Conservation (phyloP, 2,888 invertebrate genomes). For the Himalopsyche tibetana region DNA sequence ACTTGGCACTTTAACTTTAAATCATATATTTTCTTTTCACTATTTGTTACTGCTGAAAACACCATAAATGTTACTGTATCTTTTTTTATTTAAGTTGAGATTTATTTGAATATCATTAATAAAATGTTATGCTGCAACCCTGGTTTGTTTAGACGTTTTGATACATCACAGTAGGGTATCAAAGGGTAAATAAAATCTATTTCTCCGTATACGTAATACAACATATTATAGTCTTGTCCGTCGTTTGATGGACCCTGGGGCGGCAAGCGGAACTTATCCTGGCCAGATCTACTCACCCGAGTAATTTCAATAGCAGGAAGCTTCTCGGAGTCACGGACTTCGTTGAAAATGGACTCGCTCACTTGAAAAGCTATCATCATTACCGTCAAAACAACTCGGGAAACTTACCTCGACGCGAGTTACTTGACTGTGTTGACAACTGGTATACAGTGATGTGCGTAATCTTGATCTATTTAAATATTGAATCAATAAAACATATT, state of each 20-base stretch:
- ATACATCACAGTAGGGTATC: conserved; percentile 11
- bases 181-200: conserved; percentile 21
- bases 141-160: not conserved
- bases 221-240: conserved; percentile 14
- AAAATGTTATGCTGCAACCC: not conserved
- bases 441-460: no score
- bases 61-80: no score
- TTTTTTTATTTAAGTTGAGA: no score
- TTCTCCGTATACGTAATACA: not conserved
- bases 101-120: not conserved
- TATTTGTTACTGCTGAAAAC: no score
- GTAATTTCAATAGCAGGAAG: conserved; percentile 43
- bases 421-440: conserved; percentile 13
- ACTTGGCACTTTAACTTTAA: no score
- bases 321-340: conserved; percentile 30
- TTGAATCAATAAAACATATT: no score
- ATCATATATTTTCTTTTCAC: no score
- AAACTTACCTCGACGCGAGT: not conserved
- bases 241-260: not conserved
- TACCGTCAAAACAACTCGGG: conserved; percentile 6
- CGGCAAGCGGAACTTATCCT: conserved; percentile 32
- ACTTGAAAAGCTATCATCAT: conserved; percentile 40
- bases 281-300: conserved; percentile 35
- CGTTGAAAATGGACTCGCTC: conserved; percentile 33
- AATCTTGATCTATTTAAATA: no score